Evolutionary conservation across 2,888 invertebrate species (phyloP).

Genomic region (Xylota segnis): DNA sequence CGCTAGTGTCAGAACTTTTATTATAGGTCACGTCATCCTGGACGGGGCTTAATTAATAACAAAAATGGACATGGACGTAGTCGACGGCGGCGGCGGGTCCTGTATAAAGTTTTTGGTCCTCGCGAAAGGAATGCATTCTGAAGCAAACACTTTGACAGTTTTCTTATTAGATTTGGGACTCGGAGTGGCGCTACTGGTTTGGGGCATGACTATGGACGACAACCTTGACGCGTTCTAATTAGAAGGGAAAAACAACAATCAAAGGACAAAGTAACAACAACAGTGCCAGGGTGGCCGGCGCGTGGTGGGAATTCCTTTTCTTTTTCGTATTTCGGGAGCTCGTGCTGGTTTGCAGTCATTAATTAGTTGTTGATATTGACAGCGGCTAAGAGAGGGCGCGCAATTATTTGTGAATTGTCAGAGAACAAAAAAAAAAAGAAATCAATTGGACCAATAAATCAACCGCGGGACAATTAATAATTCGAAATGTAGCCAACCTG

Average conservation of each 20-base stretch:
- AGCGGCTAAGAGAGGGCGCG: constrained; percentile 4
- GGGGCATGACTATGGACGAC: constrained; percentile 12
- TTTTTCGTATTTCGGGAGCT: constrained; percentile 15
- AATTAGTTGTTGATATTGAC: constrained; percentile 52
- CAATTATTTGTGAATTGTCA: background rate
- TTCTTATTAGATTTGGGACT: constrained; percentile 64
- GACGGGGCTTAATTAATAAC: constrained; percentile 71
- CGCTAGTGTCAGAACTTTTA: constrained; percentile 70
- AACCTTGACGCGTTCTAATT: constrained; percentile 61
- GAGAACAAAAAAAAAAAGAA: background rate
- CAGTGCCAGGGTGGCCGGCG: background rate
- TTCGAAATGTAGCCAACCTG: background rate
- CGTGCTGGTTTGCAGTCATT: constrained; percentile 48
- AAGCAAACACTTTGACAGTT: constrained; percentile 66
- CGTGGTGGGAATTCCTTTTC: constrained; percentile 34
- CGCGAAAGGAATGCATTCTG: constrained; percentile 10
- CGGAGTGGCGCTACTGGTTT: background rate
- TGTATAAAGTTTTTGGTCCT: constrained; percentile 24
- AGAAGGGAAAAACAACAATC: constrained; percentile 40
- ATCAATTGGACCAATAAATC: constrained; percentile 34
- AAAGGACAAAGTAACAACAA: constrained; percentile 43
- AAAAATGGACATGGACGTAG: constrained; percentile 51
- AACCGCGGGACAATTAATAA: constrained; percentile 21
- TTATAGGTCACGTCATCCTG: constrained; percentile 69
- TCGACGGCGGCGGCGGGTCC: background rate